A percentile compares a stretch with the other conserved stretches of the same genome.
Evolutionary conservation across 1,140 invertebrate species (phyloP).

Genomic region (Pomphorhynchus laevis): DNA sequence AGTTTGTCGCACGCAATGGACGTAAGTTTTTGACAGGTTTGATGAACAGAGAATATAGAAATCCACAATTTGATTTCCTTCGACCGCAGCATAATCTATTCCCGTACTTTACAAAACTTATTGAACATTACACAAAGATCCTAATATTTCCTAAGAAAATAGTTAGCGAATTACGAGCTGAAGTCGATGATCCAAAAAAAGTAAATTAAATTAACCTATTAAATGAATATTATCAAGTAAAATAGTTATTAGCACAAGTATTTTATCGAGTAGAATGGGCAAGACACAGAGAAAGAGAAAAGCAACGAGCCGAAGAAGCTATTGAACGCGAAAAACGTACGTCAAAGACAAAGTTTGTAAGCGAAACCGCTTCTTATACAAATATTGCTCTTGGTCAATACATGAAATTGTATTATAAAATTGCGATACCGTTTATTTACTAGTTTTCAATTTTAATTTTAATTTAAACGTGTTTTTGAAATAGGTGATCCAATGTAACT

Average conservation of each 20-base stretch:
- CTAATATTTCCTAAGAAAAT: conserved; percentile 67
- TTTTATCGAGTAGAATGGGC: conserved; percentile 79
- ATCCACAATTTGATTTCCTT: conserved; percentile 94
- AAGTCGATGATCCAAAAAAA: conserved; percentile 31
- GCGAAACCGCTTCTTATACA: too few relatives aligned
- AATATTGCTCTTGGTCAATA: too few relatives aligned
- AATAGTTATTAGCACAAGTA: conserved; percentile 43
- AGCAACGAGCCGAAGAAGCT: conserved; percentile 57
- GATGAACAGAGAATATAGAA: conserved; percentile 85
- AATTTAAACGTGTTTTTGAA: too few relatives aligned
- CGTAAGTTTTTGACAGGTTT: conserved; percentile 79
- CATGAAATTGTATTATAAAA: too few relatives aligned
- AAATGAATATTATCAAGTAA: conserved; percentile 2
- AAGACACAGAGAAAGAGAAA: conserved; percentile 56
- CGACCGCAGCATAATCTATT: conserved; percentile 88
- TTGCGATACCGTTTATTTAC: too few relatives aligned
- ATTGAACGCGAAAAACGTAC: conserved; percentile 51
- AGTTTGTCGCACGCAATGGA: conserved; percentile 90
- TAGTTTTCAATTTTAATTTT: too few relatives aligned
- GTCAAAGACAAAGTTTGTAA: too few relatives aligned
- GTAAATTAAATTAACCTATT: conserved; percentile 12
- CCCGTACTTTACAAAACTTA: conserved; percentile 78
- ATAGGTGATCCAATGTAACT: too few relatives aligned
- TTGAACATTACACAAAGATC: conserved; percentile 89
- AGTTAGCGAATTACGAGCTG: conserved; percentile 36